Base-by-base conservation (phyloP, 2,888 invertebrate genomes). In the Aspidapion aeneum region DNA sequence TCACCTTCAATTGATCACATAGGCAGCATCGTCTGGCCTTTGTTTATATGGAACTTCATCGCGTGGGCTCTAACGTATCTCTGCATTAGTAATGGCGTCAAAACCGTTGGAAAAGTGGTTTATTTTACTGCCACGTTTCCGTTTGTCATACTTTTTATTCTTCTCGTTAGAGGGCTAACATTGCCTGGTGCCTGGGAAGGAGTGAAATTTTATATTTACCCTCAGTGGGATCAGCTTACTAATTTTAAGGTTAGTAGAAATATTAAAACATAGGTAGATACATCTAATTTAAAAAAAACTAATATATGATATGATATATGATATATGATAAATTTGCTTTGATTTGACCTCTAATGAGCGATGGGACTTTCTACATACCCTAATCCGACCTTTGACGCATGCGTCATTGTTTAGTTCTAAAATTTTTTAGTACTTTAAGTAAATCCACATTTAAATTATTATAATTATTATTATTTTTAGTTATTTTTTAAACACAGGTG, bases 121-220 rank as follows among this genome's bases (percentile, higher is more conserved):
- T 96, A 95, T 78, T 90, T 95, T 75, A 94, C 94, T 0, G 94
- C 94, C 0, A 83, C 90, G 18, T 93, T 93, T 78, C 94, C 94
- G 0, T 91, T 91, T 76, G 72, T 90, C 57, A 87, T 94, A 68
- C 82, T 94, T 7, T 82, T 87, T 69, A 82, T 87, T 49, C 81
- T 94, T 60, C 85, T 94, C 65, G 77, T 92, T 63, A 85, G 93
- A 52, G 93, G 93, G 3, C 81, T 93, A 51, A 93, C 93, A 0
- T 80, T 94, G 63, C 91, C 91, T 57, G 93, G 93, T 21, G 92
- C 94, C 48, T 84, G 83, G 79, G 84, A 87, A 65, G 94, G 93
- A 9, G 87, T 93, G 66, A 77, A 82, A 55, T 93, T 90, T 77
- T 94, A 93, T 73, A 84, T 94, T 63, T 84, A 86, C 68, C 94